Percentiles rank a stretch among this genome's conserved stretches.
These are phyloP conservation scores for Drosophila ohnishii DNA, from an alignment of 1,140 invertebrate species.

Conservation along the genomic window DNA sequence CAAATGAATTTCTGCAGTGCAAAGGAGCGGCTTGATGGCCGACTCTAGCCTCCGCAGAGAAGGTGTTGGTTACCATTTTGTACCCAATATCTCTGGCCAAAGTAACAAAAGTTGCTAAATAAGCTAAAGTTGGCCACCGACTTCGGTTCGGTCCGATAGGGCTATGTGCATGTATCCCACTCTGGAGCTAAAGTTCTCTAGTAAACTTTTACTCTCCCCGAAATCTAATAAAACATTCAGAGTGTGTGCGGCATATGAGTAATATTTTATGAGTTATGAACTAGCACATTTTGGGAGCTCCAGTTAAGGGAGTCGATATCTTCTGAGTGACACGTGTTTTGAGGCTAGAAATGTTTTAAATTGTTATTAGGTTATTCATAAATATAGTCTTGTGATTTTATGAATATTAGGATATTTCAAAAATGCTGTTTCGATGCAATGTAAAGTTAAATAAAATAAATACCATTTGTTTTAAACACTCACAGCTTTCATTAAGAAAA, in stretches of 20 bases:
- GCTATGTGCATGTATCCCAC: constrained; percentile 20
- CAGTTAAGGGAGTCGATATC: neutral
- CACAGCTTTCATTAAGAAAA: neutral
- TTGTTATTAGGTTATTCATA: too few relatives aligned
- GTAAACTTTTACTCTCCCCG: constrained; percentile 33
- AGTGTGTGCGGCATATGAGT: constrained; percentile 36
- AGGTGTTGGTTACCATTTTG: constrained; percentile 65
- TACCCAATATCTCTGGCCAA: constrained; percentile 43
- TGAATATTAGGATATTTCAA: neutral
- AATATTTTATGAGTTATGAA: constrained; percentile 52
- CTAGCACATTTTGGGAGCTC: constrained; percentile 11
- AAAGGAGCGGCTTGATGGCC: neutral
- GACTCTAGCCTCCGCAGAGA: constrained; percentile 4
- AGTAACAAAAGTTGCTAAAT: constrained; percentile 47
- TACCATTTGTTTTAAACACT: neutral
- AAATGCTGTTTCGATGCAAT: neutral
- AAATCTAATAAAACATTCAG: constrained; percentile 53
- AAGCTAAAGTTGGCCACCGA: constrained; percentile 45
- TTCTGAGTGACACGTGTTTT: neutral
- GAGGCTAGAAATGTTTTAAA: neutral
- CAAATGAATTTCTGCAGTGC: constrained; percentile 71
- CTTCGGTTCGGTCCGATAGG: constrained; percentile 26
- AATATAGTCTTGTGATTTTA: neutral
- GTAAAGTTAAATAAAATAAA: neutral
- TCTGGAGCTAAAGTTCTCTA: constrained; percentile 30